These are phyloP conservation scores for Xiphophorus couchianus DNA, from an alignment of 2,113 vertebrate genomes.

Conservation along the genomic window DNA sequence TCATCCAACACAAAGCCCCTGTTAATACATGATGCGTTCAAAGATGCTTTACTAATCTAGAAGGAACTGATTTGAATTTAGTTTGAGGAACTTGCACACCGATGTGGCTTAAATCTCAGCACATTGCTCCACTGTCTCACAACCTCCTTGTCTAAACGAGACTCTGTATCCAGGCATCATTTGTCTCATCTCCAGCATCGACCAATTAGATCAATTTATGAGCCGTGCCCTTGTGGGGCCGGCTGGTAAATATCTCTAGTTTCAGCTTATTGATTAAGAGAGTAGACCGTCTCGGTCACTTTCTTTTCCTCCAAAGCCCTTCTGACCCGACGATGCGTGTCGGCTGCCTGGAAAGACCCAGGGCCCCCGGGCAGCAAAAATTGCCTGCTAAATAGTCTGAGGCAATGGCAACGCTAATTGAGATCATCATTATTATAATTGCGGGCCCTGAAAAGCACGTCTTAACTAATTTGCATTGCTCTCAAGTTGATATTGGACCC, in stretches of 20 bases:
- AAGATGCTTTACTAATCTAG: background rate
- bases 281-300: conserved; percentile 45
- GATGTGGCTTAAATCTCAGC: background rate
- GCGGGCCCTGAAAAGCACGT: conserved; percentile 81
- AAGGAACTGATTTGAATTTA: background rate
- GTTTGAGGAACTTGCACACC: background rate
- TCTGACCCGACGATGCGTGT: conserved; percentile 73
- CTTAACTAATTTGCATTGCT: conserved; percentile 87
- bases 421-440: conserved; percentile 89
- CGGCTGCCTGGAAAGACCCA: conserved; percentile 69
- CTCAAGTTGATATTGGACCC: conserved; percentile 84
- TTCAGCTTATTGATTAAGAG: conserved; percentile 76
- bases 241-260: conserved; percentile 69
- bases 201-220: conserved; percentile 77
- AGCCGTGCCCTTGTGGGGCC: conserved; percentile 58
- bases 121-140: background rate
- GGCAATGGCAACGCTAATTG: conserved; percentile 85
- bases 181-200: conserved; percentile 61
- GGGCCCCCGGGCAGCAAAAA: conserved; percentile 77
- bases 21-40: too few species aligned
- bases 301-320: conserved; percentile 55
- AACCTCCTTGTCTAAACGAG: conserved; percentile 33
- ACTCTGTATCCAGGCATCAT: conserved; percentile 32
- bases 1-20: too few species aligned
- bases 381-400: conserved; percentile 84